phyloP scores from a whole-genome alignment of 2,797 vertebrate genomes.

The Heterohyrax brucei region DNA sequence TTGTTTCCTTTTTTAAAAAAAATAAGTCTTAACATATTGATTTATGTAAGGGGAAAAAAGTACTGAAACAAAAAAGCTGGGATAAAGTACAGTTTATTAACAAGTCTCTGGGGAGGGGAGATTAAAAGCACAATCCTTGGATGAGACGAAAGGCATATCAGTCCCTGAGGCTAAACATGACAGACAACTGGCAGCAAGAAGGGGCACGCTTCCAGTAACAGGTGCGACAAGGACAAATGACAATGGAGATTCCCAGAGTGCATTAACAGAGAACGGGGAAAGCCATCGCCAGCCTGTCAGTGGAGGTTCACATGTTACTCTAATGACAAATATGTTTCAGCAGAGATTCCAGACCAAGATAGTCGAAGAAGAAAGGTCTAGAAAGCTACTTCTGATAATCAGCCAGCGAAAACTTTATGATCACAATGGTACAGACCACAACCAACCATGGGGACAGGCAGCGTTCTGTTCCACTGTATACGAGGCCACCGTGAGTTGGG shows the following conservation, averaged over 20 bases:
- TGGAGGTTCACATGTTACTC: not conserved
- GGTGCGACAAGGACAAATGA: not conserved
- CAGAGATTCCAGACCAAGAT: not conserved
- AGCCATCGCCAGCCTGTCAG: not conserved
- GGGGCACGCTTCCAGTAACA: not conserved
- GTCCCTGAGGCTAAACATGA: not conserved
- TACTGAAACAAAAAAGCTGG: conserved; percentile 3
- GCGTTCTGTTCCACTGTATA: not conserved
- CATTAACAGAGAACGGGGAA: not conserved
- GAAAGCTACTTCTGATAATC: not conserved
- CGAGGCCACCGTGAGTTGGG: not conserved
- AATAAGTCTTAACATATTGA: not conserved
- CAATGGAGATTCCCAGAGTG: conserved; percentile 6
- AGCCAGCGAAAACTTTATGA: not conserved
- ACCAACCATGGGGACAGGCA: not conserved
- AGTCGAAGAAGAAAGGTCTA: not conserved
- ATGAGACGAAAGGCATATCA: not conserved
- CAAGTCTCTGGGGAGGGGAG: not conserved
- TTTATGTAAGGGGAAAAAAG: not conserved
- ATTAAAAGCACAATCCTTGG: not conserved
- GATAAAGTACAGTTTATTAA: not conserved
- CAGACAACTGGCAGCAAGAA: not conserved
- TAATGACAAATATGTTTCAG: not conserved
- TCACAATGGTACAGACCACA: not conserved
- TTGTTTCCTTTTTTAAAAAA: not conserved